Base-by-base conservation (phyloP, 2,797 vertebrate genomes). In the Tokudaia tokunoshimensis region DNA sequence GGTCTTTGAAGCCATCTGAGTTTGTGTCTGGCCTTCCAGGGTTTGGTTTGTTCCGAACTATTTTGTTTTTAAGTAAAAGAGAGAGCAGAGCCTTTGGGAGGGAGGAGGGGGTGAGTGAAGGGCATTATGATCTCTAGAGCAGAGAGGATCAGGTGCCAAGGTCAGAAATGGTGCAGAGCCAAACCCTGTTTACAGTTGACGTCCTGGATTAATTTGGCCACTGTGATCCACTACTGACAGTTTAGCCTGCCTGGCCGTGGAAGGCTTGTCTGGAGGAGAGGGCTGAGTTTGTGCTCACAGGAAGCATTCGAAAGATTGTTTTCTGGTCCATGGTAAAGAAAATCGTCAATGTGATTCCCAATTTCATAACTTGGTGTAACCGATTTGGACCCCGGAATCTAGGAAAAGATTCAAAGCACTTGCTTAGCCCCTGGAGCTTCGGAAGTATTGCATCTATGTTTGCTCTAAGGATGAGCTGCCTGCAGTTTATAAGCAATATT, bases 11-110 rank as follows among this genome's bases (percentile, higher is more conserved):
- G 72, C 14, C 81, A 70, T 76, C 13, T 29, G 20, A 83, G 47
- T 96, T 86, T 76, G 89, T 41, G 72, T 26, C n/a, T 91, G 41
- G 61, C 82, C 37, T 83, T 5, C 34, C 20, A 11, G 31, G 72
- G 57, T 76, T 63, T 95, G 34, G 63, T 76, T 94, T 96, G 14
- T 14, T 52, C 17, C 31, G 29, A 93, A 82, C 19, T 37, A 86
- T 17, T 47, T 86, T 37, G 31, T 47, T 86, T 61, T 52, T 63
- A 86, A 94, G 50, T 19, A 87, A 75, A 55, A 59, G 14, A 94
- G 90, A 90, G 70, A 94, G 61, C 11, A 85, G 61, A 95, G 65
- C 12, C 41, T 89, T 89, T 67, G 59, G 61, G 59, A 87, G 34
- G 57, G 80, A 79, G 92, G 74, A 57, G 26, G 76, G 44, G 76